Percentiles rank a stretch among this genome's conserved stretches.
These are phyloP conservation scores for Drosophila lutescens DNA, from an alignment of 2,888 invertebrate species.

Conservation along the genomic window DNA sequence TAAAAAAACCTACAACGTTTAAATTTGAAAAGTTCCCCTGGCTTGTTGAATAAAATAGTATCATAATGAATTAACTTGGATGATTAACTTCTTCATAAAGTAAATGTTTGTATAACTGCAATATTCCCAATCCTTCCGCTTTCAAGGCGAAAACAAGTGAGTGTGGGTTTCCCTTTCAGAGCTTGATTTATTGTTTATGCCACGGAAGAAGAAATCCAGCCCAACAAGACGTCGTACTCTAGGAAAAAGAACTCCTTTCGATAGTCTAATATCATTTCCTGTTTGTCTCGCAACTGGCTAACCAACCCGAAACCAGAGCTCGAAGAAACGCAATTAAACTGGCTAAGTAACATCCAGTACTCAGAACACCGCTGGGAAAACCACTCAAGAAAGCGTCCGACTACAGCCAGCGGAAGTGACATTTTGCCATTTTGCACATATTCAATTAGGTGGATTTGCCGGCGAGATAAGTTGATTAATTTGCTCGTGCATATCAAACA, in stretches of 20 bases:
- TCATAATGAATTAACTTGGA: too few relatives aligned
- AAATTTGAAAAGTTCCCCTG: too few relatives aligned
- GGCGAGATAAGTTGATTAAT: conserved; percentile 71
- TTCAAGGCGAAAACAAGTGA: neutral
- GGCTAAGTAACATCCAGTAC: conserved; percentile 68
- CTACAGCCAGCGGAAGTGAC: conserved; percentile 68
- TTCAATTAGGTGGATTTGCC: conserved; percentile 66
- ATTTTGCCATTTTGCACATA: conserved; percentile 50
- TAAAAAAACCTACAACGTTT: too few relatives aligned
- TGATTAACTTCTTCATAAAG: too few relatives aligned
- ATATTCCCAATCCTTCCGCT: neutral
- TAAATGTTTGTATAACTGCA: neutral
- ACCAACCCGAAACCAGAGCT: conserved; percentile 22
- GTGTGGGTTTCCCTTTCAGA: neutral
- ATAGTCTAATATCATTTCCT: conserved; percentile 22
- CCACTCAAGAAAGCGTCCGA: conserved; percentile 67
- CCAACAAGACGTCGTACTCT: too few relatives aligned
- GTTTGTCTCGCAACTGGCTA: conserved; percentile 20
- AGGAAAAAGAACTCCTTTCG: conserved; percentile 21
- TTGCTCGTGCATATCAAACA: conserved; percentile 41
- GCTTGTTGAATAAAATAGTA: too few relatives aligned
- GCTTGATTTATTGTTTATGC: neutral
- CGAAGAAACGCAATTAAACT: conserved; percentile 68
- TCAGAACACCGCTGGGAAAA: conserved; percentile 66
- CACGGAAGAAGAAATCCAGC: neutral